These are phyloP conservation scores for Junco hyemalis DNA, from an alignment of 2,113 vertebrate species.

Conservation along the genomic window DNA sequence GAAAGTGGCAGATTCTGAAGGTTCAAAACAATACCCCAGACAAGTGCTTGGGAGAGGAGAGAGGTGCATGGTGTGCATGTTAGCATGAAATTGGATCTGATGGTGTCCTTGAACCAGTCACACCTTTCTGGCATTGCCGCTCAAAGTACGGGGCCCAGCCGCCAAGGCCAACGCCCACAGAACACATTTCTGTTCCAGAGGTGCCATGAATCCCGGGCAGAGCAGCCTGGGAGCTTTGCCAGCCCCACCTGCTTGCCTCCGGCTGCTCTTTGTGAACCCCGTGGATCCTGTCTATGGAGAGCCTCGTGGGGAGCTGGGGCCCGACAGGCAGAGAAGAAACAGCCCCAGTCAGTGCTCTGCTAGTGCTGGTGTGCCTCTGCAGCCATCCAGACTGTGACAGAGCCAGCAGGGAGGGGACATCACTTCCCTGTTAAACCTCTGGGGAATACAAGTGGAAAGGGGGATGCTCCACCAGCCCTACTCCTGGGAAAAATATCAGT, in stretches of 20 bases:
- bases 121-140: background rate
- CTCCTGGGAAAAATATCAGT: background rate
- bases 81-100: background rate
- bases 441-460: background rate
- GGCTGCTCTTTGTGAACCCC: background rate
- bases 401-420: background rate
- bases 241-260: rapidly evolving
- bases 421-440: background rate
- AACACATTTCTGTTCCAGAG: rapidly evolving
- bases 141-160: background rate
- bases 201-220: background rate
- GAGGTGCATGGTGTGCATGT: background rate
- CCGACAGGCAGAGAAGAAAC: background rate
- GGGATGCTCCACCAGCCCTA: background rate
- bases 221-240: background rate
- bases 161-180: background rate
- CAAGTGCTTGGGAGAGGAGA: background rate
- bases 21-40: background rate
- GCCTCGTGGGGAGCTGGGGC: background rate
- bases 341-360: background rate
- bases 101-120: background rate
- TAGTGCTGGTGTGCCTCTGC: background rate
- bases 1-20: background rate
- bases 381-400: background rate
- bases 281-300: background rate